Conservation (phyloP, 2,888 invertebrate genomes). For the Microctonus hyperodae region DNA sequence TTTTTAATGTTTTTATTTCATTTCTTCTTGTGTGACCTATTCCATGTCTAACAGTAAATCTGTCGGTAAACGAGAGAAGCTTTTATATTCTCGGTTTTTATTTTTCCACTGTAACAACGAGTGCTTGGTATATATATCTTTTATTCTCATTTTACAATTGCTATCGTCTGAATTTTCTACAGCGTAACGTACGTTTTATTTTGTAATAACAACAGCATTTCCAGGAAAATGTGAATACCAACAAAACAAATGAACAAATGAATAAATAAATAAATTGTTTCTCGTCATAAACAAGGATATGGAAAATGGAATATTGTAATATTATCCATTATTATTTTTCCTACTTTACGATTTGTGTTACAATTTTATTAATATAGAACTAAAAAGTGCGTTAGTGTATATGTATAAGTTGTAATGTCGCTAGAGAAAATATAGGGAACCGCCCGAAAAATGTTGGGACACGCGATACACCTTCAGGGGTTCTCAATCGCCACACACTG, state of each 20-base stretch:
- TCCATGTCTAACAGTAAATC: constrained; percentile 12
- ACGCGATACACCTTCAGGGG: constrained; percentile 30
- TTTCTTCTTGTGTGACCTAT: constrained; percentile 14
- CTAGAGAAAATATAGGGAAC: not conserved
- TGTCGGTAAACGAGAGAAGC: not conserved
- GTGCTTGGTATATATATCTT: not conserved
- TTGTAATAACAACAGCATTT: not conserved
- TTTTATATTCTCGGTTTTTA: not conserved
- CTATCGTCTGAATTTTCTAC: not conserved
- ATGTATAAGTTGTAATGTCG: not conserved
- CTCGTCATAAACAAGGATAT: not conserved
- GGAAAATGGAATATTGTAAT: not conserved
- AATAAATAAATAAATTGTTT: not conserved
- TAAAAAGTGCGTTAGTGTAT: not conserved
- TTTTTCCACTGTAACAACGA: not conserved
- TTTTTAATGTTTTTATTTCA: too few relatives aligned
- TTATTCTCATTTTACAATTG: constrained; percentile 6
- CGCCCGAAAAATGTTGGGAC: constrained; percentile 12
- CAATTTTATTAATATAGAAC: not conserved
- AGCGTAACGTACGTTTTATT: not conserved
- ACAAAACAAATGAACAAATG: too few relatives aligned
- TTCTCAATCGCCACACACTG: constrained; percentile 24
- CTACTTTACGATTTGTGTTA: not conserved
- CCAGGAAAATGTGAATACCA: not conserved
- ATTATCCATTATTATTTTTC: not conserved